phyloP scores from a whole-genome alignment of 1,140 invertebrate genomes.

The Leucophenga varia region DNA sequence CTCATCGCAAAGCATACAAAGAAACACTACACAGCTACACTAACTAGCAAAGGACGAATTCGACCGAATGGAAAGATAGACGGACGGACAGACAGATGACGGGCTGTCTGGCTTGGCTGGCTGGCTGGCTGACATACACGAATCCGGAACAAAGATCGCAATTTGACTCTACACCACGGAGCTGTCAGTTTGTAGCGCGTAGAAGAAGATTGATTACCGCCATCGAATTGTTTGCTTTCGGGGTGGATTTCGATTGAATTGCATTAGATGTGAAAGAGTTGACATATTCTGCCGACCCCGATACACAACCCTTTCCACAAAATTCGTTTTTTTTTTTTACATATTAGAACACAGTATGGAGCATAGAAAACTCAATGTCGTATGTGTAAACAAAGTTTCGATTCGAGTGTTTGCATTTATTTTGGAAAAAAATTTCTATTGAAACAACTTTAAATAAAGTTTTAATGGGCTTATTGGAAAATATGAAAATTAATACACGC shows the following conservation, averaged over 20 bases:
- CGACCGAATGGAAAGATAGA: no score
- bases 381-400: background rate
- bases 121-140: slow-evolving; percentile 26
- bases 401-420: no score
- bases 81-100: background rate
- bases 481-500: slow-evolving; percentile 6
- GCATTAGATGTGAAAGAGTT: slow-evolving; percentile 48
- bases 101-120: slow-evolving; percentile 7
- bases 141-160: slow-evolving; percentile 46
- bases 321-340: no score
- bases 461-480: slow-evolving; percentile 7
- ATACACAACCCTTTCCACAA: no score
- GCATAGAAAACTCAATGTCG: no score
- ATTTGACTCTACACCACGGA: slow-evolving; percentile 56
- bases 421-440: background rate
- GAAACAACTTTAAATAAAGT: slow-evolving; percentile 4
- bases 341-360: no score
- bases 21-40: background rate
- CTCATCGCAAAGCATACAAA: slow-evolving; percentile 15
- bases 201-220: slow-evolving; percentile 57
- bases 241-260: slow-evolving; percentile 43
- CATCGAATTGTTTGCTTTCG: slow-evolving; percentile 52
- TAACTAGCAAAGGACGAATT: background rate
- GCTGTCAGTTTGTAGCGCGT: slow-evolving; percentile 53
- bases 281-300: slow-evolving; percentile 14